Base-by-base conservation (phyloP, 2,797 vertebrate genomes). In the Leuciscus waleckii region DNA sequence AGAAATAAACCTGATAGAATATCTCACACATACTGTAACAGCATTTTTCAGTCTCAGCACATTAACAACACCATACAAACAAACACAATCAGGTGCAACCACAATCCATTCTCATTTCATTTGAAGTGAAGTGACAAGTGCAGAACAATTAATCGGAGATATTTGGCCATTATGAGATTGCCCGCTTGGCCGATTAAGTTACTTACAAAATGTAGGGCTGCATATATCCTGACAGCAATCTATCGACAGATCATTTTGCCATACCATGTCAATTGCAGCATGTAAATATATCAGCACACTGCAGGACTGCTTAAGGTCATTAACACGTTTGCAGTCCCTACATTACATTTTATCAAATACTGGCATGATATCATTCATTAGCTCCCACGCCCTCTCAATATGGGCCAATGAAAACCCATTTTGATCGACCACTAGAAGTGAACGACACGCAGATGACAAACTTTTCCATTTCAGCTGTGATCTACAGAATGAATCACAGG, bases 1-100 rank as follows among this genome's bases (percentile, higher is more conserved):
- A 58, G 49, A 87, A 87, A 58, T 75, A 43, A 88, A 90, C 81
- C 90, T 86, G 82, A 85, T 90, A 82, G 85, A 79, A 39, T 81
- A 39, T 35, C 6, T 5, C 61, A 69, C 63, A 81, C 83, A 74
- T 65, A 49, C 43, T 16, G 13, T 46, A 70, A 51, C 37, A 41
- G 8, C 8, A 43, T 63, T 65, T 79, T 65, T 79, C n/a, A 79
- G 39, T 65, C 39, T 63, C 19, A 35, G 39, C 61, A 67, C 26
- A 71, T 65, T 32, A 65, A 32, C 63, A 65, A 7, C 63, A 32
- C 63, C 63, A 17, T 29, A 29, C 13, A 32, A 16, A 63, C 73
- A 83, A 81, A 89, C 73, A 54, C 67, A 58, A 69, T 81, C 56
- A 77, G 80, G 32, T 89, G 41, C 49, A 69, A 17, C 37, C 23